These are phyloP conservation scores for Hypolimnas misippus DNA, from an alignment of 2,888 invertebrate species.

Conservation along the genomic window DNA sequence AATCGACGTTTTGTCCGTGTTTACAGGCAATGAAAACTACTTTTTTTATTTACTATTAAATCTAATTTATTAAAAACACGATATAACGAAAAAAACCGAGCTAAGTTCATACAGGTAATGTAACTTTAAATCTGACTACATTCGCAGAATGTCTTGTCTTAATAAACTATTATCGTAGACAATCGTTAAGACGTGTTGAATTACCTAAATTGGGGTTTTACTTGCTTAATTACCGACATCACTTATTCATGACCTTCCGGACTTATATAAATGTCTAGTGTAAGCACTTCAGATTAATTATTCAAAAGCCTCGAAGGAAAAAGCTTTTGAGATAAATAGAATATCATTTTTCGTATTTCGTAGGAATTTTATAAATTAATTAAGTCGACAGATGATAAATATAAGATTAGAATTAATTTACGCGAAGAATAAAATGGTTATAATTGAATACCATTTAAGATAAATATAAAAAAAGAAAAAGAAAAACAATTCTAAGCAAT, in stretches of 20 bases:
- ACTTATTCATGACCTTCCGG: conserved; percentile 22
- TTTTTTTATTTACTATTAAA: no score
- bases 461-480: neutral
- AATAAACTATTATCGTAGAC: neutral
- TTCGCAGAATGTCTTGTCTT: neutral
- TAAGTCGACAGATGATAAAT: neutral
- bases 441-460: no score
- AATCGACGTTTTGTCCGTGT: no score
- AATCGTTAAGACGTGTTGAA: neutral
- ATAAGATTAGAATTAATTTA: neutral
- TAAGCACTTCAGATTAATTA: conserved; percentile 20
- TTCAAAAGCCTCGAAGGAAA: conserved; percentile 5
- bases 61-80: no score
- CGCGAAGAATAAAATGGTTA: no score
- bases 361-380: neutral
- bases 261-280: conserved; percentile 19
- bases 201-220: neutral
- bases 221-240: conserved; percentile 20
- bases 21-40: no score
- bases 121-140: neutral
- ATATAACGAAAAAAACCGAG: no score
- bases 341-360: conserved; percentile 6
- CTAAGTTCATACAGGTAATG: no score
- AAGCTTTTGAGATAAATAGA: conserved; percentile 7
- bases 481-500: neutral